A percentile compares a stretch with the other conserved stretches of the same genome.
Evolutionary conservation across 2,888 invertebrate species (phyloP).

Genomic region (Yponomeuta malinellus): DNA sequence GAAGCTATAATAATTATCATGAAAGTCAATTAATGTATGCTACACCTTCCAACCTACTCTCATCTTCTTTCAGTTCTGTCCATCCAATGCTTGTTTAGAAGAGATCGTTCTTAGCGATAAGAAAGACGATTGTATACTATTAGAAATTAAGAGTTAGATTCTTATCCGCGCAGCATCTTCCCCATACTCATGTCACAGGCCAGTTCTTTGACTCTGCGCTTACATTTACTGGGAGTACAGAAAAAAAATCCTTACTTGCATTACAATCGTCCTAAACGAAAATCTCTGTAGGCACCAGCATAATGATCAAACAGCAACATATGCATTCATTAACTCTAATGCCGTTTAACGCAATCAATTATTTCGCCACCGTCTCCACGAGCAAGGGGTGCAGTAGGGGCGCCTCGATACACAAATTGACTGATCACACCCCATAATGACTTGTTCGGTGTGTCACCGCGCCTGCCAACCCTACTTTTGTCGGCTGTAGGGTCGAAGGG

Average conservation of each 20-base stretch:
- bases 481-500: conserved; percentile 45
- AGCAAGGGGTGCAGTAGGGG: conserved; percentile 34
- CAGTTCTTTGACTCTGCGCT: too few species aligned
- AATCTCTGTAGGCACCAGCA: neutral
- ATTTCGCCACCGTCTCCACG: conserved; percentile 32
- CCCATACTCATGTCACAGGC: too few species aligned
- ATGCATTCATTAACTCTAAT: conserved; percentile 66
- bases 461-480: conserved; percentile 51
- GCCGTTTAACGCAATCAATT: conserved; percentile 70
- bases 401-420: conserved; percentile 41
- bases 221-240: too few species aligned
- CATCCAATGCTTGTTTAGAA: too few species aligned
- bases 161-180: too few species aligned
- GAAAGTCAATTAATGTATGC: too few species aligned
- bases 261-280: neutral
- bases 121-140: too few species aligned
- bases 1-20: too few species aligned
- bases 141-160: too few species aligned
- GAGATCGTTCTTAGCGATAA: too few species aligned
- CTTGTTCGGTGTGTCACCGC: conserved; percentile 35
- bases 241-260: neutral
- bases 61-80: too few species aligned
- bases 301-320: conserved; percentile 42
- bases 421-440: conserved; percentile 63
- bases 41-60: too few species aligned